These are phyloP conservation scores for cattle (Bos taurus) DNA, from an alignment of 2,113 vertebrate species.

Conservation along the genomic window ARS-UCD2.0 NC_037335.1:57514001-57514500, in stretches of 20 bases:
- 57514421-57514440: background rate
- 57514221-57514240: background rate
- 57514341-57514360: slow-evolving; percentile 19
- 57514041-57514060: slow-evolving; percentile 9
- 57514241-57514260: background rate
- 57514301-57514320: slow-evolving; percentile 1
- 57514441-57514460: background rate
- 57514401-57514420: slow-evolving; percentile 7
- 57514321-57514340: background rate
- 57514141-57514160: slow-evolving; percentile 12
- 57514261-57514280: background rate
- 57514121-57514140: slow-evolving; percentile 14
- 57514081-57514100: slow-evolving; percentile 12
- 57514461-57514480: background rate
- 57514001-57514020: background rate
- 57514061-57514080: slow-evolving; percentile 22
- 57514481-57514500: background rate
- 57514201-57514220: background rate
- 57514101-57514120: background rate
- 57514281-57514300: slow-evolving; percentile 12
- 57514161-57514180: background rate
- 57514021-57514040: background rate
- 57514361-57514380: background rate
- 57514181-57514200: background rate
- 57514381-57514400: background rate